Conservation (phyloP, 2,797 vertebrate genomes). For the Mionectes olivaceus region DNA sequence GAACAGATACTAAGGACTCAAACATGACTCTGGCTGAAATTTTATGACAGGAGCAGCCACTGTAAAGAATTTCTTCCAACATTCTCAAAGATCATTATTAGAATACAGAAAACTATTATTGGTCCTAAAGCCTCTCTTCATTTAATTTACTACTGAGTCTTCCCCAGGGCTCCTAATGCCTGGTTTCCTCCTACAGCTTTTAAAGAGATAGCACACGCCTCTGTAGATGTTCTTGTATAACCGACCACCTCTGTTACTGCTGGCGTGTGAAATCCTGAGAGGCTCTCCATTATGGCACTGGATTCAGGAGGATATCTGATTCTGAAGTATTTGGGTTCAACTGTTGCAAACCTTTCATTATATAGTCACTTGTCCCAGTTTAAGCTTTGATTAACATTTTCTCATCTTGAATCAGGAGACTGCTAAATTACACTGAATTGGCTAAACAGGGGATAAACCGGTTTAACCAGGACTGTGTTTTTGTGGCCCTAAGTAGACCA, state of each 20-base stretch:
- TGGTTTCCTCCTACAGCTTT: neutral
- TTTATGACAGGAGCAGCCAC: neutral
- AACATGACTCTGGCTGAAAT: neutral
- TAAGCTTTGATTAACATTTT: neutral
- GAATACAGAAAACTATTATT: neutral
- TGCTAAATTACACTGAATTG: neutral
- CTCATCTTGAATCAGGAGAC: neutral
- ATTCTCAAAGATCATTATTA: neutral
- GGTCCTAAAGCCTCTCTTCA: neutral
- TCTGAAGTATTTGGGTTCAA: neutral
- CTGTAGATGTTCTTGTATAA: neutral
- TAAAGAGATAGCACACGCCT: neutral
- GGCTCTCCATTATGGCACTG: neutral
- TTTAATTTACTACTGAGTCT: neutral
- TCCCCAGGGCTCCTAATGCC: neutral
- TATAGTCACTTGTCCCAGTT: neutral
- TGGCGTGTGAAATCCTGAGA: neutral
- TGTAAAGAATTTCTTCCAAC: neutral
- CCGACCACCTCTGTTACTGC: neutral
- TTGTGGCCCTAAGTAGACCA: neutral
- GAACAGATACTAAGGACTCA: neutral
- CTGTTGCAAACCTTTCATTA: neutral
- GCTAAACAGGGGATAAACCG: neutral
- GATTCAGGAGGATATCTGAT: neutral
- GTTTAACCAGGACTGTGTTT: neutral